Conservation (phyloP, 2,113 vertebrate species). For the Hydrochoerus hydrochaeris region DNA sequence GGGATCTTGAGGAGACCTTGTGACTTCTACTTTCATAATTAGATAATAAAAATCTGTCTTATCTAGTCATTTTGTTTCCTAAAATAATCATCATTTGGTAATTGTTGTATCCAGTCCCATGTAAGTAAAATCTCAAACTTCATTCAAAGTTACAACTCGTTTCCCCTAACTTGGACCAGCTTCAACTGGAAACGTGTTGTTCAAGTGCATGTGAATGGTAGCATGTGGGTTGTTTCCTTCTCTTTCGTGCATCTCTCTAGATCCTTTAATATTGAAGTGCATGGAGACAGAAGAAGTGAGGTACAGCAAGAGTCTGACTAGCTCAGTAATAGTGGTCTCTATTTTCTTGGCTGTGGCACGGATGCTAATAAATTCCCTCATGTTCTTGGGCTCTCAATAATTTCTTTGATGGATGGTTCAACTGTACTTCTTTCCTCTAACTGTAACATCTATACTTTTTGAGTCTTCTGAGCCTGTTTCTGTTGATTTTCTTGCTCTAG, state of each 20-base stretch:
- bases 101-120: not conserved
- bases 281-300: not conserved
- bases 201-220: not conserved
- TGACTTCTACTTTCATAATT: not conserved
- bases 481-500: not conserved
- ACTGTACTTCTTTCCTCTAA: not conserved
- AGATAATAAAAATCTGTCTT: slow-evolving; percentile 52
- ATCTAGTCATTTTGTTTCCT: not conserved
- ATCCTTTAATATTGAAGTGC: not conserved
- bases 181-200: slow-evolving; percentile 46
- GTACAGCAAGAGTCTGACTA: not conserved
- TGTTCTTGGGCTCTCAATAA: not conserved
- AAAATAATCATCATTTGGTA: slow-evolving; percentile 41
- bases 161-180: slow-evolving; percentile 6
- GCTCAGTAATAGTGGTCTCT: not conserved
- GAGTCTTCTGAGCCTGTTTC: not conserved
- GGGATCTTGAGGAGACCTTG: not conserved
- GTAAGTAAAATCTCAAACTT: slow-evolving; percentile 52
- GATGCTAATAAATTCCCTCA: not conserved
- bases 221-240: slow-evolving; percentile 3
- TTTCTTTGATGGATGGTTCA: not conserved
- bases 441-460: not conserved
- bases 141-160: slow-evolving; percentile 50
- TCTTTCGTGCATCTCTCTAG: not conserved
- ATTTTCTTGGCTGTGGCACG: not conserved